A percentile compares a stretch with the other conserved stretches of the same genome.
These are phyloP conservation scores for Aricia agestis DNA, from an alignment of 1,140 invertebrate species.

Conservation along the genomic window DNA sequence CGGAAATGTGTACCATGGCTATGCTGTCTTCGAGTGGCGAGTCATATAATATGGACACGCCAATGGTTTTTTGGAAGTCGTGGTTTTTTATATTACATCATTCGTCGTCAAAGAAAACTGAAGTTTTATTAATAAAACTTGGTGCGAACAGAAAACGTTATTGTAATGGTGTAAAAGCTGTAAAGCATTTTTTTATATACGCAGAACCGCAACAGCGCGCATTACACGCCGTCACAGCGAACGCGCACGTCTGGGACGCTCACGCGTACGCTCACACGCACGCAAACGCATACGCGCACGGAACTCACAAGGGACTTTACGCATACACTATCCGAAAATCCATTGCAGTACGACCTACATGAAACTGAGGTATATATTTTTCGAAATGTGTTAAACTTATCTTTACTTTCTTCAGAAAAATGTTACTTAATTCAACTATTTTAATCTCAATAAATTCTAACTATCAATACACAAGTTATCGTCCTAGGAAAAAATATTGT, in stretches of 20 bases:
- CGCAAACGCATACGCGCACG: not conserved
- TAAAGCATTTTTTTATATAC: not conserved
- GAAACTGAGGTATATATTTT: conserved; percentile 22
- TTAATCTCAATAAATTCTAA: not conserved
- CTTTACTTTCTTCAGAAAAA: not conserved
- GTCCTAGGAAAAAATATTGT: too few species aligned
- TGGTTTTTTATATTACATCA: too few species aligned
- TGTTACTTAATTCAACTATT: not conserved
- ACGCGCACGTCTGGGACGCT: conserved; percentile 1
- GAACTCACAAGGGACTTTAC: conserved; percentile 34
- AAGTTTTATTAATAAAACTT: too few species aligned
- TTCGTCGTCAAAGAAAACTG: too few species aligned
- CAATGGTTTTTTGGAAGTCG: too few species aligned
- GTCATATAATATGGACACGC: too few species aligned
- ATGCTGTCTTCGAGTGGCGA: too few species aligned
- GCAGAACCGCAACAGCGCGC: not conserved
- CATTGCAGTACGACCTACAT: conserved; percentile 38
- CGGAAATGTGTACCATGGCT: not conserved
- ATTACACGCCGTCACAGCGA: not conserved
- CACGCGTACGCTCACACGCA: conserved; percentile 10
- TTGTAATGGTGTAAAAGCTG: not conserved
- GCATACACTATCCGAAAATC: conserved; percentile 48
- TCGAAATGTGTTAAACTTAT: not conserved
- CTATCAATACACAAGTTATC: too few species aligned
- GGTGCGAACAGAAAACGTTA: too few species aligned